Conservation (phyloP, 2,797 vertebrate genomes). For the Clarias fuscus region DNA sequence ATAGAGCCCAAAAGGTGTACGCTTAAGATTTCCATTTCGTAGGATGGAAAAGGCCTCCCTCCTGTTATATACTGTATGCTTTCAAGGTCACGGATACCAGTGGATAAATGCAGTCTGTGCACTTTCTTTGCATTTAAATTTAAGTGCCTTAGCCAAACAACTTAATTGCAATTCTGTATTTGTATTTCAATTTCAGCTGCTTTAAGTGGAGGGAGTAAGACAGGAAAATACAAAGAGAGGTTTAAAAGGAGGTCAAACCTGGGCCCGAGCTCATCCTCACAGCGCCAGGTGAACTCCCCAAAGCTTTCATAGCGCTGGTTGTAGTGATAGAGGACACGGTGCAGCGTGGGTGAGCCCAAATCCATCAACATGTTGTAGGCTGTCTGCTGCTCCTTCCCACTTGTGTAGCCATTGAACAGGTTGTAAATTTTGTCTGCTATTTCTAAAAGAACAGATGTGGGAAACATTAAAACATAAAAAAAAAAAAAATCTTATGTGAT, state of each 20-base stretch:
- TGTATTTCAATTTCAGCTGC: slow-evolving; percentile 22
- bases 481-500: background rate
- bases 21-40: slow-evolving; percentile 47
- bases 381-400: slow-evolving; percentile 96
- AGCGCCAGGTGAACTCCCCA: slow-evolving; percentile 98
- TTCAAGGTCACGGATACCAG: background rate
- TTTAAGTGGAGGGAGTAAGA: background rate
- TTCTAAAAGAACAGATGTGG: slow-evolving; percentile 73
- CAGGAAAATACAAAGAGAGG: background rate
- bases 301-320: slow-evolving; percentile 98
- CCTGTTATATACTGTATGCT: too few species aligned
- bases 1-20: slow-evolving; percentile 17
- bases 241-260: slow-evolving; percentile 74
- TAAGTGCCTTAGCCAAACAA: slow-evolving; percentile 58
- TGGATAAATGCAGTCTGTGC: background rate
- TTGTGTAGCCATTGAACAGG: slow-evolving; percentile 97
- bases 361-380: slow-evolving; percentile 98
- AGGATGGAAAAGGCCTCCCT: background rate
- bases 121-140: background rate
- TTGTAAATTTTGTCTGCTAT: slow-evolving; percentile 99
- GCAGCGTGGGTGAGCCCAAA: slow-evolving; percentile 89
- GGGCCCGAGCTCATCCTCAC: slow-evolving; percentile 95
- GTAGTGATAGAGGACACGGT: slow-evolving; percentile 95
- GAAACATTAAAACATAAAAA: background rate
- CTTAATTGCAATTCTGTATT: slow-evolving; percentile 54